These are phyloP conservation scores for Pelodiscus sinensis DNA, from an alignment of 2,113 vertebrate species.

Conservation along the genomic window DNA sequence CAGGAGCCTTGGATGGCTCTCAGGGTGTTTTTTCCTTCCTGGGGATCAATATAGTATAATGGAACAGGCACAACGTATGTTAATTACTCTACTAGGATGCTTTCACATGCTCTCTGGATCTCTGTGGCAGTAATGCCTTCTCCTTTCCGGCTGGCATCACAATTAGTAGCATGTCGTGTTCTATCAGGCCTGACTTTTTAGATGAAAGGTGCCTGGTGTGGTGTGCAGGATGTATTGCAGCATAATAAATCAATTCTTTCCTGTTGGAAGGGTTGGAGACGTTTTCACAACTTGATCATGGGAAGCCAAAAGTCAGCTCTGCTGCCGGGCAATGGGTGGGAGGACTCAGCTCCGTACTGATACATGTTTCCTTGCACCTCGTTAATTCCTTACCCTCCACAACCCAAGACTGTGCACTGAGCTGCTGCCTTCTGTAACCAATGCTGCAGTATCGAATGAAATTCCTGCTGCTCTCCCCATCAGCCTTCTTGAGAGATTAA, in stretches of 20 bases:
- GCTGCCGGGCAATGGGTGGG: neutral
- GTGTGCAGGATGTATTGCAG: conserved; percentile 42
- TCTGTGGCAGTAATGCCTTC: conserved; percentile 60
- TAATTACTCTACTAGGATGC: conserved; percentile 51
- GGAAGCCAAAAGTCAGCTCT: conserved; percentile 9
- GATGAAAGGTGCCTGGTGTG: conserved; percentile 70
- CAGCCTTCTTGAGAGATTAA: too few relatives aligned
- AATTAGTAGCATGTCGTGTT: conserved; percentile 71
- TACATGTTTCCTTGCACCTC: neutral
- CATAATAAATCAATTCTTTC: conserved; percentile 67
- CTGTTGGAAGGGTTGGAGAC: conserved; percentile 47
- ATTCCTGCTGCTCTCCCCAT: neutral
- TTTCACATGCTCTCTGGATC: conserved; percentile 56
- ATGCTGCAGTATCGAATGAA: neutral
- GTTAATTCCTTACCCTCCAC: neutral
- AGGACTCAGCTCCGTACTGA: neutral
- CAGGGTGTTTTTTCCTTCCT: neutral
- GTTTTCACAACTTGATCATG: neutral
- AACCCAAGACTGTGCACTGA: neutral
- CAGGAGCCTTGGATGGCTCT: conserved; percentile 5
- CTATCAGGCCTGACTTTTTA: conserved; percentile 59
- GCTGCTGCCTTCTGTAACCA: rapidly evolving
- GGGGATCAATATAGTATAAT: conserved; percentile 38
- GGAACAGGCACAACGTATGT: conserved; percentile 23
- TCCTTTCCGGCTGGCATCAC: conserved; percentile 52